These are phyloP conservation scores for Brachionus koreanus DNA, from an alignment of 1,140 invertebrate genomes.

Conservation along the genomic window DNA sequence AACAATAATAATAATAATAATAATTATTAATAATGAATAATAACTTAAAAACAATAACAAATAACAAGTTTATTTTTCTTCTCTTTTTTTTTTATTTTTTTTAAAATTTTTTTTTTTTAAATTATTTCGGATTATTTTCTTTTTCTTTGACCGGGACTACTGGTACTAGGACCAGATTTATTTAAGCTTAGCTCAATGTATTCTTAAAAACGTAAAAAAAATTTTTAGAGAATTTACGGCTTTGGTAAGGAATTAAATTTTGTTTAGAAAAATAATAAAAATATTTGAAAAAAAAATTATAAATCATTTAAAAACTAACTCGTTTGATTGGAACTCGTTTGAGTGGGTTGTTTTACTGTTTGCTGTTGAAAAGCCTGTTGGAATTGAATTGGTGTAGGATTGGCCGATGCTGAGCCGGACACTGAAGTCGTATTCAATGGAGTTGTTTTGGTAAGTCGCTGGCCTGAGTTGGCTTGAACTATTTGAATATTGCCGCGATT, in stretches of 20 bases:
- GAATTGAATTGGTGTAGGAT: slow-evolving; percentile 7
- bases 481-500: slow-evolving; percentile 30
- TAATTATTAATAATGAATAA: too few relatives aligned
- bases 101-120: background rate
- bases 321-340: background rate
- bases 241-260: background rate
- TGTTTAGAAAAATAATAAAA: background rate
- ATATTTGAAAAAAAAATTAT: background rate
- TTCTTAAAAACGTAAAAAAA: slow-evolving; percentile 17
- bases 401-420: background rate
- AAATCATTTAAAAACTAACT: background rate
- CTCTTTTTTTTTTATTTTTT: too few relatives aligned
- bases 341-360: background rate
- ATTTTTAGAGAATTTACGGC: slow-evolving; percentile 30
- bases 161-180: background rate
- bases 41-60: background rate
- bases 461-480: slow-evolving; percentile 5
- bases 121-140: slow-evolving; percentile 4
- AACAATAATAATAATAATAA: background rate
- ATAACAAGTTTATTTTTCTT: background rate
- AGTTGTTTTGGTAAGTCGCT: slow-evolving; percentile 7
- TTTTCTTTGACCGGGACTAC: slow-evolving; percentile 34
- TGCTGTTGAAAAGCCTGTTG: slow-evolving; percentile 39
- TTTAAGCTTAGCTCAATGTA: slow-evolving; percentile 37
- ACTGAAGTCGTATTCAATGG: background rate